Conservation (phyloP, 2,888 invertebrate species). For the Lymantria monacha region DNA sequence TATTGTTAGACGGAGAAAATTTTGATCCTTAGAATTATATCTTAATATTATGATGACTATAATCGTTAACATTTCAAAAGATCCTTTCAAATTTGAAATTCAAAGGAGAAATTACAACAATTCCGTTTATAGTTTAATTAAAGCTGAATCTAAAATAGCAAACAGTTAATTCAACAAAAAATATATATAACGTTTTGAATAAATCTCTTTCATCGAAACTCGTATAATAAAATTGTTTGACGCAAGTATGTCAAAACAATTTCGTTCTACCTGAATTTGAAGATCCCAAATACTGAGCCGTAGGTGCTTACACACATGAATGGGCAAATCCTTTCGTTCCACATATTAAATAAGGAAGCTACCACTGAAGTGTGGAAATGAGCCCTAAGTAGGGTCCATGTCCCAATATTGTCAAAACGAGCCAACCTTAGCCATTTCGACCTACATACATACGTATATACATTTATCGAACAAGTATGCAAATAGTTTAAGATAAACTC, state of each 20-base stretch:
- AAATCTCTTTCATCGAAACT: slow-evolving; percentile 1
- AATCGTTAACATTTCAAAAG: neutral
- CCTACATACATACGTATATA: slow-evolving; percentile 1
- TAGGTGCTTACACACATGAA: slow-evolving; percentile 27
- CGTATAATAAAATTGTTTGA: slow-evolving; percentile 8
- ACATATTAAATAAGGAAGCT: slow-evolving; percentile 37
- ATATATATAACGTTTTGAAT: neutral
- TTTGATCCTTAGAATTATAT: too few relatives aligned
- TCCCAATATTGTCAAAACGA: slow-evolving; percentile 19
- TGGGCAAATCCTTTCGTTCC: slow-evolving; percentile 30
- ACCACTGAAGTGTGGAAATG: slow-evolving; percentile 32
- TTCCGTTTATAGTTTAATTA: neutral
- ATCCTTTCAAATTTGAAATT: neutral
- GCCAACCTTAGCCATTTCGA: slow-evolving; percentile 16
- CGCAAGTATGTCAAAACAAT: slow-evolving; percentile 21
- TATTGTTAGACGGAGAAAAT: too few relatives aligned
- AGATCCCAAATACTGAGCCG: slow-evolving; percentile 14
- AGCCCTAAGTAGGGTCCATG: slow-evolving; percentile 34
- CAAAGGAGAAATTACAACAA: neutral
- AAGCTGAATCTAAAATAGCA: neutral
- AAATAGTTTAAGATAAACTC: slow-evolving; percentile 7
- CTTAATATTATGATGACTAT: neutral
- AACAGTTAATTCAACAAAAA: slow-evolving; percentile 1
- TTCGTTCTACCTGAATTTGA: slow-evolving; percentile 27
- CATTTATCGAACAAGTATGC: slow-evolving; percentile 5